Evolutionary conservation across 2,797 vertebrate genomes (phyloP).

Genomic region (Crypturellus tataupa): DNA sequence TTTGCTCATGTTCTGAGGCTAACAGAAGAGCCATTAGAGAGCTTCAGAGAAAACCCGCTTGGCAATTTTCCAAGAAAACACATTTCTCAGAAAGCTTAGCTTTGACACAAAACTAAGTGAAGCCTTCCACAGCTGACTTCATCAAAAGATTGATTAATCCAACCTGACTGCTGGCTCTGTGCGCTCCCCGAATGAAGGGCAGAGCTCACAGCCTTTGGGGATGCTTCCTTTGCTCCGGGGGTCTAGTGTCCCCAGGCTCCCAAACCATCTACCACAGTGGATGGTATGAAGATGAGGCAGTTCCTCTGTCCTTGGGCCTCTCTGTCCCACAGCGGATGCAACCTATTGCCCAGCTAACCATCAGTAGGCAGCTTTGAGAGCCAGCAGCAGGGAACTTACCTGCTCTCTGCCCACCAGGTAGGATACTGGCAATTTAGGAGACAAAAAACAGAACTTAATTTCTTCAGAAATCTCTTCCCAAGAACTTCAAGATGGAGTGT

Average conservation of each 20-base stretch:
- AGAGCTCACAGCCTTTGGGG: neutral
- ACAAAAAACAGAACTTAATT: neutral
- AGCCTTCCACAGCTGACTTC: neutral
- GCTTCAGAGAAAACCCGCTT: neutral
- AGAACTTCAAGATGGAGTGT: neutral
- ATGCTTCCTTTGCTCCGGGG: neutral
- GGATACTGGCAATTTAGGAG: neutral
- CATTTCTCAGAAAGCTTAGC: neutral
- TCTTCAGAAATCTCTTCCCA: neutral
- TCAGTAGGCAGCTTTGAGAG: neutral
- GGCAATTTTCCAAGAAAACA: neutral
- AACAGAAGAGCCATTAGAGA: neutral
- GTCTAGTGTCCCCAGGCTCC: neutral
- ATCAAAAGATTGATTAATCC: neutral
- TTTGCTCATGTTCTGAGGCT: neutral
- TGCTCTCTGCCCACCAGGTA: neutral
- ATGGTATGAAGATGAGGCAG: neutral
- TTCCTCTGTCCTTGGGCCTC: neutral
- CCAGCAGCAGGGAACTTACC: neutral
- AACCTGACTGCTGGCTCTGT: neutral
- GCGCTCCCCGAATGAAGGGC: neutral
- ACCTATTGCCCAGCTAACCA: no score
- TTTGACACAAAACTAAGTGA: neutral
- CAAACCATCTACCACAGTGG: fast-evolving
- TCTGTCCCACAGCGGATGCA: neutral